These are phyloP conservation scores for Prunella strophiata DNA, from an alignment of 2,797 vertebrate genomes.

Conservation along the genomic window DNA sequence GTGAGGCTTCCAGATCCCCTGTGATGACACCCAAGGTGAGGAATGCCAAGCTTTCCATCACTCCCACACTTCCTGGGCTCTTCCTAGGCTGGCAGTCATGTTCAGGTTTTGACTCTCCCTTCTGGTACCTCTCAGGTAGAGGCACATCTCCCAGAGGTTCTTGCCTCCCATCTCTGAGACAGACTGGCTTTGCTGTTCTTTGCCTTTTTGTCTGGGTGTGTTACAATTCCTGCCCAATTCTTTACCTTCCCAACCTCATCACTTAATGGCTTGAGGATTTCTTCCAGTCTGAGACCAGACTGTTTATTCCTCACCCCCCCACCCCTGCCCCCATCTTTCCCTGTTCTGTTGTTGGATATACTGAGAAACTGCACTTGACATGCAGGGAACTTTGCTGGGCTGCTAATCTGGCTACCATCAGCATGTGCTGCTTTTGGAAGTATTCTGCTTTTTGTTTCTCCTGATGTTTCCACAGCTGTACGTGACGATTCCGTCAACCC, in stretches of 20 bases:
- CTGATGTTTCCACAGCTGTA: background rate
- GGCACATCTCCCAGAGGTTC: background rate
- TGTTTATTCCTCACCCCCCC: no score
- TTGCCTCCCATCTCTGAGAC: background rate
- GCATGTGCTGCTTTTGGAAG: background rate
- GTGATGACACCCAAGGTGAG: background rate
- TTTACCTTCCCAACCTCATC: background rate
- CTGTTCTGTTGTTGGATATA: background rate
- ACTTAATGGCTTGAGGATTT: background rate
- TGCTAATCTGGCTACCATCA: background rate
- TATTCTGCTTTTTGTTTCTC: background rate
- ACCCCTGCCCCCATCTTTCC: background rate
- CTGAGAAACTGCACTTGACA: background rate
- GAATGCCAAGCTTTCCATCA: background rate
- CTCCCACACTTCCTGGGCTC: background rate
- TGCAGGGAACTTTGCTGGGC: background rate
- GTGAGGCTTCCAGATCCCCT: background rate
- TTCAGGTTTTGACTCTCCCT: background rate
- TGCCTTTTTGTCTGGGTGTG: background rate
- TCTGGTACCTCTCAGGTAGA: background rate
- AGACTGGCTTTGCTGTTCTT: background rate
- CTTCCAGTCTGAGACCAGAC: background rate
- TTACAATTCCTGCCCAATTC: background rate
- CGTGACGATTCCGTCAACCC: background rate
- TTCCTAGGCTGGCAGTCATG: background rate